Conservation (phyloP, 2,113 vertebrate genomes). For the Upupa epops region DNA sequence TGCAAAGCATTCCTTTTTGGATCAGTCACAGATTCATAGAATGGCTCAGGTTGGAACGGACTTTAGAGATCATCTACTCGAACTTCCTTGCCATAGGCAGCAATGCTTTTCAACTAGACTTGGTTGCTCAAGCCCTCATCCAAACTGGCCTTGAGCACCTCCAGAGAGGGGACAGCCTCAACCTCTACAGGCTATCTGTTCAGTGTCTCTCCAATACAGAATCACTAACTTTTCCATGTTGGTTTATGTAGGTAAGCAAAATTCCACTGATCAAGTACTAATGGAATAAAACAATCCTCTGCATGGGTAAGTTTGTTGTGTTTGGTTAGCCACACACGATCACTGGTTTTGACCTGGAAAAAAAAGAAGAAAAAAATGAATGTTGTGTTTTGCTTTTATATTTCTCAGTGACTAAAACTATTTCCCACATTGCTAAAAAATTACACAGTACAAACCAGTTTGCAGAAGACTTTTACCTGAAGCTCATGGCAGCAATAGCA, state of each 20-base stretch:
- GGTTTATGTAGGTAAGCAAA: background rate
- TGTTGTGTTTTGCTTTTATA: background rate
- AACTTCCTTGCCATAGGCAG: no score
- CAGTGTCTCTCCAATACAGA: background rate
- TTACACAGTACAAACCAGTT: accelerated
- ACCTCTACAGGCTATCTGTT: no score
- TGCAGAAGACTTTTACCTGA: background rate
- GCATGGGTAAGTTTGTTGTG: background rate
- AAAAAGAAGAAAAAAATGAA: background rate
- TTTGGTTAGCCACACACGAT: background rate
- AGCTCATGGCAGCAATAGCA: background rate
- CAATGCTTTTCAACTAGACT: no score
- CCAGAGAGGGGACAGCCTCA: no score
- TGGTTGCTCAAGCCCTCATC: no score
- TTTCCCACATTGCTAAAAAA: background rate
- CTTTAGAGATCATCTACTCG: no score
- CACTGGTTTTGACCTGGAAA: background rate
- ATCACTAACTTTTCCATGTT: background rate
- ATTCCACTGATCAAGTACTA: background rate
- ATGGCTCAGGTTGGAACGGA: no score
- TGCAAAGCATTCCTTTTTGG: background rate
- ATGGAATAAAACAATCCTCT: background rate
- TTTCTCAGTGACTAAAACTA: background rate
- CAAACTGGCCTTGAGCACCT: no score
- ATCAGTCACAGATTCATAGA: no score